Evolutionary conservation across 2,888 invertebrate genomes (phyloP).

Genomic region (Himalopsyche japonica): DNA sequence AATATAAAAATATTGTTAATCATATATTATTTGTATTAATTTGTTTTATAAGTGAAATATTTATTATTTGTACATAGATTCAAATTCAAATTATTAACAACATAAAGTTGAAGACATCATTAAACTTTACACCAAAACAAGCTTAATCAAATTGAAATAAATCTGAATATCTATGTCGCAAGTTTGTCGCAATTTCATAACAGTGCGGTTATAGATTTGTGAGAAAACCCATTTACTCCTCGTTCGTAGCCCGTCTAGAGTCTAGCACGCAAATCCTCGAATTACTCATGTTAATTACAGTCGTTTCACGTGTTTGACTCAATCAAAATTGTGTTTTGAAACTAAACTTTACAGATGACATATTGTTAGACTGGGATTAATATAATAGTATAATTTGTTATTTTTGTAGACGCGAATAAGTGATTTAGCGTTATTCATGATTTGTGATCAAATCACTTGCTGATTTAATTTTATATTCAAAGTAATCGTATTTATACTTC

Average conservation of each 20-base stretch:
- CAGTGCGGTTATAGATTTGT: not conserved
- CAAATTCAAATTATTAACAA: no score
- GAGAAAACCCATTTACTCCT: not conserved
- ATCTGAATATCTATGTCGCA: not conserved
- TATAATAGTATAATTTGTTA: not conserved
- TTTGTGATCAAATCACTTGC: no score
- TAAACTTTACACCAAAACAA: not conserved
- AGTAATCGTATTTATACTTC: no score
- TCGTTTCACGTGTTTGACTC: not conserved
- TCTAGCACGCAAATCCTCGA: not conserved
- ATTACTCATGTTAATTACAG: not conserved
- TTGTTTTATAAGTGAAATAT: no score
- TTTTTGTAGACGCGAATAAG: not conserved
- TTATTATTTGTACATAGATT: no score
- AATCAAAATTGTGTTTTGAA: not conserved
- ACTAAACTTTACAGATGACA: not conserved
- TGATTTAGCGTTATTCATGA: no score
- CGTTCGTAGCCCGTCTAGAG: not conserved
- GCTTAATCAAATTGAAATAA: not conserved
- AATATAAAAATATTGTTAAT: no score
- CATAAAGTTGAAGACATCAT: not conserved
- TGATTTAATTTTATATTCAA: no score
- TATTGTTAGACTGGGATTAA: not conserved
- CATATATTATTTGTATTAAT: no score
- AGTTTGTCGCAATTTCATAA: not conserved